These are phyloP conservation scores for Eremobia ochroleuca DNA, from an alignment of 2,888 invertebrate genomes.

Conservation along the genomic window DNA sequence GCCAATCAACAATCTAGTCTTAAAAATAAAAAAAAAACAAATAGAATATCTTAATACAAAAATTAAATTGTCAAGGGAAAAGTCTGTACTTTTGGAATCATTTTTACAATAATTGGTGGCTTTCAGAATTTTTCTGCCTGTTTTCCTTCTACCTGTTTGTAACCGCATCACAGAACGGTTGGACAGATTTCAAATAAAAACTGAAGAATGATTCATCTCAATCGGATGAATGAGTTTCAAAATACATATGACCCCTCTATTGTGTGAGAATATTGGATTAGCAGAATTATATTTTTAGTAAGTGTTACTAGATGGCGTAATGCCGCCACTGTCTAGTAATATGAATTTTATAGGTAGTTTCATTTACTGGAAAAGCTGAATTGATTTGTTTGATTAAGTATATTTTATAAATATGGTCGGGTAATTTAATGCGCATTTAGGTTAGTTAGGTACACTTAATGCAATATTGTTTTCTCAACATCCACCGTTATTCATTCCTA, in stretches of 20 bases:
- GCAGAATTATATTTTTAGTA: too few relatives aligned
- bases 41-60: background rate
- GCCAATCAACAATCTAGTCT: slow-evolving; percentile 39
- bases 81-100: slow-evolving; percentile 2
- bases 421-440: slow-evolving; percentile 1
- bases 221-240: background rate
- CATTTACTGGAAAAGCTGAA: background rate
- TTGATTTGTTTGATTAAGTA: background rate
- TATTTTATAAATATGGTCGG: slow-evolving; percentile 11
- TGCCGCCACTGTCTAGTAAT: background rate
- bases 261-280: background rate
- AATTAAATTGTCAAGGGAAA: background rate
- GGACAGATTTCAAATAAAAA: background rate
- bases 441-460: slow-evolving; percentile 3
- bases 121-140: background rate
- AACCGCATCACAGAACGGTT: background rate
- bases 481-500: background rate
- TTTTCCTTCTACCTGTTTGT: background rate
- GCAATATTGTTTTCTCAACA: slow-evolving; percentile 20
- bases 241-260: background rate
- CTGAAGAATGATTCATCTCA: slow-evolving; percentile 7
- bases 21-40: background rate
- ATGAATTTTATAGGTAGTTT: background rate
- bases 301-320: background rate
- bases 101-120: slow-evolving; percentile 14